phyloP scores from a whole-genome alignment of 1,140 invertebrate species.

The Tetraneura akinire region DNA sequence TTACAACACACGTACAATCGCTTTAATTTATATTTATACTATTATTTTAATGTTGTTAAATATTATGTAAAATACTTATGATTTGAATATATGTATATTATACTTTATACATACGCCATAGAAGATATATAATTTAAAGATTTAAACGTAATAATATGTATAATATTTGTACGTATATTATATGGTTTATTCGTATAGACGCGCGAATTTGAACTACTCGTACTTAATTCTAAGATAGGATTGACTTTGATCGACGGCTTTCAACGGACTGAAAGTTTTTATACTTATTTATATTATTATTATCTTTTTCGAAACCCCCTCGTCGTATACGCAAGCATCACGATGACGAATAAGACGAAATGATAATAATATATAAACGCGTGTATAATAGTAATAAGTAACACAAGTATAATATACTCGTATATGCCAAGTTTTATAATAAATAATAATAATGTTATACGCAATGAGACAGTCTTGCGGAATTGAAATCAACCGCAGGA shows the following conservation, averaged over 20 bases:
- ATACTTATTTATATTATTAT: conserved; percentile 11
- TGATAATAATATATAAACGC: not conserved
- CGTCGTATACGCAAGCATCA: not conserved
- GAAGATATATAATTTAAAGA: too few relatives aligned
- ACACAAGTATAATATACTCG: not conserved
- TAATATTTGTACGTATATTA: too few relatives aligned
- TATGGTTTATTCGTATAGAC: too few relatives aligned
- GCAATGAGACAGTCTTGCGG: not conserved
- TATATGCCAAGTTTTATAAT: not conserved
- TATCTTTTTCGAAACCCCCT: not conserved
- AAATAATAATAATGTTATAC: not conserved
- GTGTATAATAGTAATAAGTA: not conserved
- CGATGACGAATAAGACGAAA: not conserved
- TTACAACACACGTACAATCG: too few relatives aligned
- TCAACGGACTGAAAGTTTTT: not conserved
- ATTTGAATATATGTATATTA: too few relatives aligned
- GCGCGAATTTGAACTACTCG: not conserved
- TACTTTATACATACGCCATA: too few relatives aligned
- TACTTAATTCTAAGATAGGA: conserved; percentile 1
- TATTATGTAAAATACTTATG: too few relatives aligned
- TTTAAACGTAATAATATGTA: too few relatives aligned
- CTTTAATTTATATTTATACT: too few relatives aligned
- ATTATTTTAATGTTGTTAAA: too few relatives aligned
- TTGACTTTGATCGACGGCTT: not conserved
- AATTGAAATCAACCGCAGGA: not conserved